phyloP scores from a whole-genome alignment of 2,797 vertebrate genomes.

The Ctenosaura bakeri region DNA sequence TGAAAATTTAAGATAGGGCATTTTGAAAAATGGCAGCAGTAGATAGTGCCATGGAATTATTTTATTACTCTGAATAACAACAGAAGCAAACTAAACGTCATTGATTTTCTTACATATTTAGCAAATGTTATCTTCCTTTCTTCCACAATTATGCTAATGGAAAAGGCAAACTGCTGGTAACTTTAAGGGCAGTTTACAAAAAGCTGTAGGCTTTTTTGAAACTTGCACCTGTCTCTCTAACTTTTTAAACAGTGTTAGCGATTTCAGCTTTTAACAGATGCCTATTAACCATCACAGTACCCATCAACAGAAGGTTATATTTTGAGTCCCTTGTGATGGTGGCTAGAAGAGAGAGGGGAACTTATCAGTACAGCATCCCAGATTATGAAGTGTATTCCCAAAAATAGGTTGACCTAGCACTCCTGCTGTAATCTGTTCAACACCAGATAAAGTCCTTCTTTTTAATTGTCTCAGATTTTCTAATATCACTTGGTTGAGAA shows the following conservation, averaged over 20 bases:
- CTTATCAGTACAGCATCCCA: too few relatives aligned
- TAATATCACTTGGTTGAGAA: background rate
- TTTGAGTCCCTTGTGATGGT: background rate
- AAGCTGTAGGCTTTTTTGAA: background rate
- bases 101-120: conserved; percentile 6
- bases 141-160: too few relatives aligned
- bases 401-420: background rate
- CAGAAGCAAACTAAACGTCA: background rate
- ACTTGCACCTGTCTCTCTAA: background rate
- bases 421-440: background rate
- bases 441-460: background rate
- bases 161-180: background rate
- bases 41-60: background rate
- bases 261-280: background rate
- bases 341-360: too few relatives aligned
- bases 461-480: too few relatives aligned
- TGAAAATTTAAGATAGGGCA: background rate
- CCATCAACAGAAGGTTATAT: background rate
- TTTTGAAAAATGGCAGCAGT: background rate
- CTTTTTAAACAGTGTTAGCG: background rate
- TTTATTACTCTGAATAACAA: background rate
- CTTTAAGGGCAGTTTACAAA: background rate
- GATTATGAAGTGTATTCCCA: background rate
- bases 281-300: background rate
- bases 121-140: background rate